These are phyloP conservation scores for Melanostoma scalare DNA, from an alignment of 2,888 invertebrate genomes.

Conservation along the genomic window DNA sequence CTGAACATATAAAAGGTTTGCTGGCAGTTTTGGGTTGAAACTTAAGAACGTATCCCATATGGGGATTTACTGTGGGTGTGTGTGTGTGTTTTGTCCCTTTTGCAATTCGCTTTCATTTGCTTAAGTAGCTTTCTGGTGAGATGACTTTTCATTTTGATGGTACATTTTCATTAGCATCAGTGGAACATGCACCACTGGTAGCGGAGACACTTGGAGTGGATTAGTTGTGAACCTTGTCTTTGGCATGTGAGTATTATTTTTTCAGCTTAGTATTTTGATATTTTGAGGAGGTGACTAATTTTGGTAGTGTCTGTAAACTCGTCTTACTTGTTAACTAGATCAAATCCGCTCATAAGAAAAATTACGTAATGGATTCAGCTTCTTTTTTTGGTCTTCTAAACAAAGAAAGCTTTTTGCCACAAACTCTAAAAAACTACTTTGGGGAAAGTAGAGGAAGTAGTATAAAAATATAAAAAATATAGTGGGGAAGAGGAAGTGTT, in stretches of 20 bases:
- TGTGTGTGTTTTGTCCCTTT: slow-evolving; percentile 13
- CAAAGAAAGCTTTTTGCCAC: too few species aligned
- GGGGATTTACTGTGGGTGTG: slow-evolving; percentile 13
- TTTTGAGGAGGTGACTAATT: too few species aligned
- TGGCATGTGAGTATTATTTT: slow-evolving; percentile 33
- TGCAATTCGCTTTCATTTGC: slow-evolving; percentile 62
- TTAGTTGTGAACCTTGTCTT: background rate
- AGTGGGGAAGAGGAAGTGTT: too few species aligned
- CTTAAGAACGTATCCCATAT: slow-evolving; percentile 30
- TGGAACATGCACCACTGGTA: slow-evolving; percentile 31
- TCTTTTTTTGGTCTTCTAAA: too few species aligned
- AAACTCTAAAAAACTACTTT: too few species aligned
- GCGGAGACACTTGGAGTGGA: slow-evolving; percentile 13
- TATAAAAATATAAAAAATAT: too few species aligned
- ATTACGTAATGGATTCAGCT: too few species aligned
- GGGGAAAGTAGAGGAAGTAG: too few species aligned
- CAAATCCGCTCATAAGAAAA: too few species aligned
- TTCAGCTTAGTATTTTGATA: background rate
- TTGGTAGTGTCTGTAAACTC: too few species aligned
- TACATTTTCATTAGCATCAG: slow-evolving; percentile 50
- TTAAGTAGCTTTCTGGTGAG: slow-evolving; percentile 46
- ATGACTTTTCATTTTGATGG: slow-evolving; percentile 42
- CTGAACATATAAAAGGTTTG: slow-evolving; percentile 21
- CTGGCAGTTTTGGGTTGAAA: slow-evolving; percentile 21
- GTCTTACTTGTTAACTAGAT: too few species aligned